Base-by-base conservation (phyloP, 1,140 invertebrate genomes). In the Drosophila subpulchrella region DNA sequence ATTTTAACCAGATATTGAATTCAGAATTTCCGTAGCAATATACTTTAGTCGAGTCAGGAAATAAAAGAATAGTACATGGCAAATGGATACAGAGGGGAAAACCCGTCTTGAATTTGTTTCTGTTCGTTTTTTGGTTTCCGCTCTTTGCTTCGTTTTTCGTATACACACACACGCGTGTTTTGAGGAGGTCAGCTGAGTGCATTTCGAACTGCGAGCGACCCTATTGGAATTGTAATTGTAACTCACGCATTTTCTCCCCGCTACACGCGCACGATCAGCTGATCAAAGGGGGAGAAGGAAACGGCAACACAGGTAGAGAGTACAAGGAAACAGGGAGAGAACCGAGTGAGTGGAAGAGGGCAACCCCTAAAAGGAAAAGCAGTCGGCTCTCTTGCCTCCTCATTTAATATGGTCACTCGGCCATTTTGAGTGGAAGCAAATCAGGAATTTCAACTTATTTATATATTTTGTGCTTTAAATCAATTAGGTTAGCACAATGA, bases 351-450 rank as follows among this genome's bases (percentile, higher is more conserved):
- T 27, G 24, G n/a, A 61, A 48, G 46, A 74, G 62, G 32, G 13
- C 50, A 36, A 44, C 36, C 56, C 67, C 44, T 17, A 41, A 65
- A 41, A 38, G 56, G 51, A 70, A 57, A 46, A 48, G 44, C 34
- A 73, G 34, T 42, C 36, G 15, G 44, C 24, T 48, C 39, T 36
- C 51, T 47, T 12, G 55, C 30, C 7, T 17, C 20, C 20, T 50
- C 46, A 17, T 58, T 41, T 20, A 12, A 36, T 5, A 34, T 41
- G 44, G 30, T 6, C 51, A 24, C 17, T 20, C 42, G 42, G 79
- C 67, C 76, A 83, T 83, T 88, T 86, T 89, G 76, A 88, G 84
- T 89, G 48, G 6, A 76, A 55, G 36, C 53, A 61, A 41, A 60
- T 71, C 32, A 48, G 39, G 56, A 58, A 66, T 48, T 74, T 46